Evolutionary conservation across 2,797 vertebrate species (phyloP), one percentile per base, ranked within the genome.

Genomic region (Neoniphon sammara): DNA sequence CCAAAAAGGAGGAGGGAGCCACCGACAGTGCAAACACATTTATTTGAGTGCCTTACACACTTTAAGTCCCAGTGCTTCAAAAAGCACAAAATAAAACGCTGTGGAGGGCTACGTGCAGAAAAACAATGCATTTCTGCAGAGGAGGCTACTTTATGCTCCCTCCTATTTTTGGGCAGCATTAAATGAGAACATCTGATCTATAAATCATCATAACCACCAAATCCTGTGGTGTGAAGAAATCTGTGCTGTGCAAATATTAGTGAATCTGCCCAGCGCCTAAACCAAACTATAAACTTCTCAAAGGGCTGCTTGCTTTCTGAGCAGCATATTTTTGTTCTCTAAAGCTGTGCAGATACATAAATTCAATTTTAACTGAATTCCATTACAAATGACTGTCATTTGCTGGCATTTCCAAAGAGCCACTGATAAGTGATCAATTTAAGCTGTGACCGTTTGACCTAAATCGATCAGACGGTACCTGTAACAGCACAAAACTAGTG

Each of bases 281-380:
- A 42, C 17, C 66, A 12, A 50, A 73, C 15, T 23, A 23, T n/a
- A n/a, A n/a, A 20, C 46, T 47, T 68, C 46, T 20, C 25, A 52
- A 15, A 36, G 55, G 25, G 17, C 66, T 39, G 68, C 27, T 59
- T 66, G 47, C 39, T 66, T 53, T 36, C 25, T 65, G 20, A 44
- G 12, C 20, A 68, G 18, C 49, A 20, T 12, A 39, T 67, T 55
- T 5, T 5, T 42, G 52, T 66, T 65, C 50, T 77, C 44, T 52
- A 52, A 71, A 63, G 68, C 69, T 73, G 64, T 75, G 72, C 83
- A 87, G 80, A 83, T 73, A 84, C 67, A 84, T 81, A 36, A 70
- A 88, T 84, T 73, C 84, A 87, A 89, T 91, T 79, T 77, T 85
- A 88, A 87, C 88, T 90, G 71, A 86, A 92, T 92, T 57, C 85